Evolutionary conservation across 2,113 vertebrate species (phyloP), one percentile per base, ranked within the genome.

Genomic region (Passer montanus): DNA sequence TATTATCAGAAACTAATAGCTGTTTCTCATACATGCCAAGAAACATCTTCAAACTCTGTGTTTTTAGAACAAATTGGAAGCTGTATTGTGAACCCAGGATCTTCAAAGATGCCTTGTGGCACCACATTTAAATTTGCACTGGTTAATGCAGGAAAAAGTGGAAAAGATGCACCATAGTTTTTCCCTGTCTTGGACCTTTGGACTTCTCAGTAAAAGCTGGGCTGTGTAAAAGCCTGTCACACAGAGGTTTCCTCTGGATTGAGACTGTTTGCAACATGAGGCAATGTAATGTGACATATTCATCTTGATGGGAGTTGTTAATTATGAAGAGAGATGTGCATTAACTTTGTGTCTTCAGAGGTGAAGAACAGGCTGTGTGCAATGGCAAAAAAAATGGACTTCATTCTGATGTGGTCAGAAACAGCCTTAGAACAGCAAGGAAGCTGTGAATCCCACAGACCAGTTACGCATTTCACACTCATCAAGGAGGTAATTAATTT

Each of bases 401-500:
- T 77, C 11, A 14, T 70, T 64, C 59, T 76, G 62, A 18, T 55
- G 31, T 2, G 6, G 17, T 81, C 44, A 81, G 69, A 78, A 74
- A 74, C 11, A 47, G 26, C 31, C 47, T 60, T 39, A 52, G 58
- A 86, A 49, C 47, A 67, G 46, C 16, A 79, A 62, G 31, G 28
- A 84, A 81, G 12, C 55, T 64, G 30, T 5, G 6, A 84, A 70
- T 81, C 18, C 16, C 33, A 39, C 33, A 49, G 27, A 72, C 2
- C 5, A 62, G 15, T 68, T 74, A 52, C 0, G 16, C 30, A 75
- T 84, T 44, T 91, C 46, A 52, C 58, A 79, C 17, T 91, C 55
- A 76, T 50, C 26, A 85, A 92, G 16, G 47, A 43, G 58, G 93
- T 96, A 93, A 96, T 89, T 92, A 89, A 63, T 67, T 90, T 3